phyloP scores from a whole-genome alignment of 2,888 invertebrate genomes.

The Acanthoscelides obtectus region DNA sequence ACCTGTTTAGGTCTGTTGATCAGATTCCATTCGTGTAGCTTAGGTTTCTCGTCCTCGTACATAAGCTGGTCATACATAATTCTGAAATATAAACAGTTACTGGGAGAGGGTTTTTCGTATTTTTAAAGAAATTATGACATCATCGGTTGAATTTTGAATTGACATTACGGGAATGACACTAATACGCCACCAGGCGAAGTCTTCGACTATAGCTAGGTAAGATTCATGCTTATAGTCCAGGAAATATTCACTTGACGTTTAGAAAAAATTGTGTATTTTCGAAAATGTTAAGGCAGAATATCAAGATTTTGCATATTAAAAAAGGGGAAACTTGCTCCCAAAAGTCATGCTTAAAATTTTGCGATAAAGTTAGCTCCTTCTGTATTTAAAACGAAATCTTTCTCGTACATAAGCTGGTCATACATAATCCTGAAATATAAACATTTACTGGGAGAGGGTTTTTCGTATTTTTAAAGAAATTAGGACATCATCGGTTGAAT shows the following conservation, averaged over 20 bases:
- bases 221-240: no score
- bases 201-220: no score
- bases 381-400: no score
- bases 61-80: constrained; percentile 22
- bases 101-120: neutral
- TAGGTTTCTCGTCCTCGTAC: constrained; percentile 28
- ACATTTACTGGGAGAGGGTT: neutral
- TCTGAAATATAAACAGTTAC: constrained; percentile 12
- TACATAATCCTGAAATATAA: constrained; percentile 21
- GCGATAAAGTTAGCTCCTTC: no score
- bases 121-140: neutral
- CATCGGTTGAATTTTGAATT: constrained; percentile 3
- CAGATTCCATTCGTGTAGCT: constrained; percentile 43
- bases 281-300: no score
- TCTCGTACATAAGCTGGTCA: constrained; percentile 21
- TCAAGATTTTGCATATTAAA: no score
- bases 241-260: no score
- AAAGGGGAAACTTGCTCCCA: no score
- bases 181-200: no score
- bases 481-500: constrained; percentile 1
- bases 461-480: constrained; percentile 1
- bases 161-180: neutral
- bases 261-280: no score
- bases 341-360: no score
- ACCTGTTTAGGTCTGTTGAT: constrained; percentile 29